Evolutionary conservation across 2,113 vertebrate genomes (phyloP).

Genomic region (Clarias batrachus): DNA sequence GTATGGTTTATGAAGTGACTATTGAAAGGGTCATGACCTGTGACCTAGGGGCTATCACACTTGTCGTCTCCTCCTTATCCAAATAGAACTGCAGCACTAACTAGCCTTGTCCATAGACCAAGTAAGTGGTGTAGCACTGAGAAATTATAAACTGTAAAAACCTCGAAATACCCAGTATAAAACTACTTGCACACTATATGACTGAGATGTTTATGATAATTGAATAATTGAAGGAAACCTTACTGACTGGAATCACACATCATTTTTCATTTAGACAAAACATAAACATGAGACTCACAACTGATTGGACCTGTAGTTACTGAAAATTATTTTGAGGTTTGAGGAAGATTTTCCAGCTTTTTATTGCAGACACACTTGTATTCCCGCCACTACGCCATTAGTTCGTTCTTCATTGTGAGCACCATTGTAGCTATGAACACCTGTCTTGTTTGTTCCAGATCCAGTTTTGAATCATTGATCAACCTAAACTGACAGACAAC

Average conservation of each 20-base stretch:
- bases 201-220: background rate
- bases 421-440: no score
- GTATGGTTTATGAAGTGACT: slow-evolving; percentile 35
- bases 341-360: background rate
- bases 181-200: background rate
- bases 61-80: slow-evolving; percentile 42
- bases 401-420: background rate
- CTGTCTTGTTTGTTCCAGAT: no score
- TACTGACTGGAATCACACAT: background rate
- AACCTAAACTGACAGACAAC: background rate
- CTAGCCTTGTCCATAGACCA: slow-evolving; percentile 13
- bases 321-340: background rate
- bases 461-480: background rate
- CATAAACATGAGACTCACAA: background rate
- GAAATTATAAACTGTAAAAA: background rate
- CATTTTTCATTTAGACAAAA: background rate
- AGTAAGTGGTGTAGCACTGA: background rate
- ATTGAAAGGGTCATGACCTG: slow-evolving; percentile 39
- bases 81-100: slow-evolving; percentile 24
- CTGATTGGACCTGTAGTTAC: background rate
- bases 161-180: background rate
- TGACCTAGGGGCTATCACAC: slow-evolving; percentile 42
- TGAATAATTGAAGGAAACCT: background rate
- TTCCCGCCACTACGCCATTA: background rate
- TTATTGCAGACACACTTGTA: background rate